Evolutionary conservation across 1,140 invertebrate genomes (phyloP).

Genomic region (Drosophila sechellia): DNA sequence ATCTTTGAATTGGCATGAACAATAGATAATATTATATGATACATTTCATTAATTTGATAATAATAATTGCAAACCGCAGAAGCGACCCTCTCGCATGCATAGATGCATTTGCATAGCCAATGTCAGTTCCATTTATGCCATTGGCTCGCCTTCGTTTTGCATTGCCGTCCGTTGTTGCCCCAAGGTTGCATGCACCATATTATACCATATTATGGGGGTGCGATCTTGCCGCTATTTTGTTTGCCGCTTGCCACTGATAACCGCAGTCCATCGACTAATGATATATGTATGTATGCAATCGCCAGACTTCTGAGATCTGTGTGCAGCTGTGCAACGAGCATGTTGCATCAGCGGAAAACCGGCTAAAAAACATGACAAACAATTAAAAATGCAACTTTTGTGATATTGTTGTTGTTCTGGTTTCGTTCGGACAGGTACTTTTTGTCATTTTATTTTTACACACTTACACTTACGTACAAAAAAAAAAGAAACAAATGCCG

Average conservation of each 20-base stretch:
- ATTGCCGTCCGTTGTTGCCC: slow-evolving; percentile 50
- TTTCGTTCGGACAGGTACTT: slow-evolving; percentile 12
- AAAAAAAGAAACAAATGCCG: slow-evolving; percentile 25
- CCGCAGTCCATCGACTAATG: slow-evolving; percentile 18
- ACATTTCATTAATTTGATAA: neutral
- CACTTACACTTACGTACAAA: slow-evolving; percentile 46
- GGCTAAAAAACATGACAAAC: slow-evolving; percentile 34
- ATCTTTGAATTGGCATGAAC: no score
- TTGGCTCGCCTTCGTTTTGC: slow-evolving; percentile 56
- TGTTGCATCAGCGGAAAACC: slow-evolving; percentile 28
- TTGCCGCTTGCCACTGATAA: slow-evolving; percentile 27
- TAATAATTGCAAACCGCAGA: neutral
- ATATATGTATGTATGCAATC: slow-evolving; percentile 15
- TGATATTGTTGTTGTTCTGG: slow-evolving; percentile 29
- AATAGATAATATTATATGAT: no score
- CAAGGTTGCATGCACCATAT: slow-evolving; percentile 71
- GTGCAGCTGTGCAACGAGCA: neutral
- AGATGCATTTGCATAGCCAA: slow-evolving; percentile 64
- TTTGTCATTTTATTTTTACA: slow-evolving; percentile 1
- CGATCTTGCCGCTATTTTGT: slow-evolving; percentile 48
- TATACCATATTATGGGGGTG: slow-evolving; percentile 70
- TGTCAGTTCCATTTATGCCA: slow-evolving; percentile 67
- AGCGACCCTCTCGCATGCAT: slow-evolving; percentile 51
- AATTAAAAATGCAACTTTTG: slow-evolving; percentile 42
- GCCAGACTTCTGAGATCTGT: neutral